A percentile compares a stretch with the other conserved stretches of the same genome.
Evolutionary conservation across 1,140 invertebrate species (phyloP).

Genomic region (Notospermus geniculatus): DNA sequence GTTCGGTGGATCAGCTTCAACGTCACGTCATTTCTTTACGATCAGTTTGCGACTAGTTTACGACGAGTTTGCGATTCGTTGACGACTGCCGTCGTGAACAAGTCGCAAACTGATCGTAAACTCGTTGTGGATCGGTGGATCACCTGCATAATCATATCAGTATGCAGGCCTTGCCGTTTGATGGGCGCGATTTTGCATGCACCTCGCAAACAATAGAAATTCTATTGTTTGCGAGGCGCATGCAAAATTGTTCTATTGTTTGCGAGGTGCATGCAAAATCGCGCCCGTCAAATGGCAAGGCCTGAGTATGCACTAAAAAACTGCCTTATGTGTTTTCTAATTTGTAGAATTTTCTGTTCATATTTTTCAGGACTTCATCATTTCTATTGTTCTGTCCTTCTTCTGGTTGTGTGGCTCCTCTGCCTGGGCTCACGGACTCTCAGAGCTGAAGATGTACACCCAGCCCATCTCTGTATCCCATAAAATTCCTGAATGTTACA

Average conservation of each 20-base stretch:
- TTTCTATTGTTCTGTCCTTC: constrained; percentile 63
- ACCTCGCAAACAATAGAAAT: no score
- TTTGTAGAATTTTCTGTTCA: background rate
- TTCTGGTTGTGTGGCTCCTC: constrained; percentile 69
- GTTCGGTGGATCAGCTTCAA: no score
- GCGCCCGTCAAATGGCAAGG: no score
- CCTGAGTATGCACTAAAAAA: background rate
- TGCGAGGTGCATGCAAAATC: no score
- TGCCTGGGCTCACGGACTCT: constrained; percentile 67
- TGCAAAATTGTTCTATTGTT: no score
- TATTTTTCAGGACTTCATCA: constrained; percentile 62
- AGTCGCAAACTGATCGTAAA: background rate
- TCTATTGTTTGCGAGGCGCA: no score
- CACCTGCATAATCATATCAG: background rate
- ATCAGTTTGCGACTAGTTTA: no score
- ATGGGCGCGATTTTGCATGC: no score
- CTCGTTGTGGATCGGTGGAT: background rate
- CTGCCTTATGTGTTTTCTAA: background rate
- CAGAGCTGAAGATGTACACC: constrained; percentile 62
- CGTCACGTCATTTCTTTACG: no score
- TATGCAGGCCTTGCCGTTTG: no score
- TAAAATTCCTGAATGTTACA: constrained; percentile 23
- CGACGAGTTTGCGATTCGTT: no score
- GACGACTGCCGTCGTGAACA: no score
- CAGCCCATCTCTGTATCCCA: constrained; percentile 41